Base-by-base conservation (phyloP, 2,113 vertebrate species). In the Amblyornis subalaris region DNA sequence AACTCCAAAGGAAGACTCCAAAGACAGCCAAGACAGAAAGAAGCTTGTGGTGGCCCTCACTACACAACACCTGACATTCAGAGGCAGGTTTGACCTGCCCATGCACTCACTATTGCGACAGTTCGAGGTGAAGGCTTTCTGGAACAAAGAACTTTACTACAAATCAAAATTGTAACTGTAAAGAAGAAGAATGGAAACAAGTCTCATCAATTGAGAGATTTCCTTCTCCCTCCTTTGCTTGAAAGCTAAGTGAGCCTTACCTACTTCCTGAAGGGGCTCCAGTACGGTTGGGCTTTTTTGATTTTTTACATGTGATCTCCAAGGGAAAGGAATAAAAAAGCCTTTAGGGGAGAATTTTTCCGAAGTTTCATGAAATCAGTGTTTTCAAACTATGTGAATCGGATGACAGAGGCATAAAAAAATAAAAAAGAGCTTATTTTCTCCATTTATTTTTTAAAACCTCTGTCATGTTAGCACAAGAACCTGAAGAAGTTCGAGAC, bases 201-300 rank as follows among this genome's bases (percentile, higher is more conserved):
- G 16, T 57, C 42, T 74, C 40, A 24, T 31, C 18, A 65, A 14
- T 1, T 71, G 44, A 67, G 8, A 60, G 29, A 80, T 60, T 85
- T 81, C 51, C 36, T 79, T 31, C 28, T 74, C 7, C 14, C 26
- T 69, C n/a, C 40, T 57, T 66, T 85, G 33, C 38, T 17, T 54
- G 55, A 92, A 92, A 80, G 33, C 12, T 81, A 64, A 77, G 9
- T 19, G 14, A 84, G 7, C 10, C 15, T 53, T 53, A 69, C 20
- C 7, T 29, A 14, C 22, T 14, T 10, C 13, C 15, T 36, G 71
- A 67, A 90, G 20, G 31, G 16, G 6, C 36, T 93, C 71, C 7
- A 23, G 25, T 14, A 58, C 1, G 0, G 14, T 61, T 54, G 22
- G 22, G 5, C 2, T 1, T 13, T 82, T 35, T 12, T 53, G 1